phyloP scores from a whole-genome alignment of 2,888 invertebrate species.

The Diogma glabrata region DNA sequence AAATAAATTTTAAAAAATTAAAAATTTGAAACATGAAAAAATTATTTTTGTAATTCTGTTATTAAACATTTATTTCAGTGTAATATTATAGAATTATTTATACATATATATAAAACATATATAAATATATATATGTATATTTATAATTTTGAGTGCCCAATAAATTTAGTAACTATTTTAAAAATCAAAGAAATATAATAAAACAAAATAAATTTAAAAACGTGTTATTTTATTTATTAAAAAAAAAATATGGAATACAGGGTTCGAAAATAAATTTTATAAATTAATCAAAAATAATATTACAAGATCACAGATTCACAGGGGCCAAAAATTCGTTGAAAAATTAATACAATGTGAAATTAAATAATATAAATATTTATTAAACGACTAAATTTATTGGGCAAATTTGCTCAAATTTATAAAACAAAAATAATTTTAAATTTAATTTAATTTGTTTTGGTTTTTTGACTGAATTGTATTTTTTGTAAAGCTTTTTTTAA shows the following conservation, averaged over 20 bases:
- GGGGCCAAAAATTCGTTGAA: not conserved
- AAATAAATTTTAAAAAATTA: no score
- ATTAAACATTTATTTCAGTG: no score
- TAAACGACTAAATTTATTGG: constrained; percentile 24
- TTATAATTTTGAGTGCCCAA: constrained; percentile 36
- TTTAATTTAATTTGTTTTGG: not conserved
- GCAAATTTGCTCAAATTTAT: constrained; percentile 19
- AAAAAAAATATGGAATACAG: constrained; percentile 17
- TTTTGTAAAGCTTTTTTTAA: no score
- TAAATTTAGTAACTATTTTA: constrained; percentile 41
- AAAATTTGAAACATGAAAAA: no score
- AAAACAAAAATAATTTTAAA: constrained; percentile 6
- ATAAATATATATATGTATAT: constrained; percentile 6
- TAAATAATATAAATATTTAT: constrained; percentile 6
- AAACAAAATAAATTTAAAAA: constrained; percentile 15
- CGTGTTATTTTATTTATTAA: constrained; percentile 7
- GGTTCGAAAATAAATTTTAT: constrained; percentile 20
- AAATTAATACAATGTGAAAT: not conserved
- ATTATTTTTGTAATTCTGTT: no score
- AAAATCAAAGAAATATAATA: constrained; percentile 24
- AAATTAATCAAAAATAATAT: not conserved
- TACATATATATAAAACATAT: no score
- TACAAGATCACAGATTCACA: no score
- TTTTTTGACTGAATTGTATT: constrained; percentile 10
- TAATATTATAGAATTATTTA: no score